Conservation (phyloP, 2,888 invertebrate species). For the Rhyacophila evoluta region DNA sequence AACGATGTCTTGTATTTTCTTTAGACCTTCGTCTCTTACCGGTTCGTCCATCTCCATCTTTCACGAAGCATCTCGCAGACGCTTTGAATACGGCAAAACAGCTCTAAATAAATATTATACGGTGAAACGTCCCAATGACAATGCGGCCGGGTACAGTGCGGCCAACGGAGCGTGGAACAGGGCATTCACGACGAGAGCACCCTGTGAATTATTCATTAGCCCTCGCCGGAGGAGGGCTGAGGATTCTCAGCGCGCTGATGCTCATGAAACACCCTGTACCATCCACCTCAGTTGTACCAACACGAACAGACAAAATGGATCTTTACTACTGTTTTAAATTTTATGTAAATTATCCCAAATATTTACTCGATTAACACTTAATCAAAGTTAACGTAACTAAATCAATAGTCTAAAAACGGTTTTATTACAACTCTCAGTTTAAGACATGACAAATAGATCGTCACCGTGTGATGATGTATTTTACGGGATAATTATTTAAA, state of each 20-base stretch:
- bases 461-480: no score
- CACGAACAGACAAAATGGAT: not conserved
- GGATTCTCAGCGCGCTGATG: not conserved
- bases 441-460: no score
- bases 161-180: conserved; percentile 51
- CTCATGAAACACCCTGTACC: not conserved
- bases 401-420: no score
- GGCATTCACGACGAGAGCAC: conserved; percentile 40
- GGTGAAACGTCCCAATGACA: conserved; percentile 51
- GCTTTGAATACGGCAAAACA: conserved; percentile 43
- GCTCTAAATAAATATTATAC: conserved; percentile 51
- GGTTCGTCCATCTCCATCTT: not conserved
- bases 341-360: no score
- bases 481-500: no score
- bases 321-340: not conserved
- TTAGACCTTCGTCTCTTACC: not conserved
- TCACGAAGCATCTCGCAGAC: not conserved
- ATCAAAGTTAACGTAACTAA: no score
- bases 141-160: conserved; percentile 41
- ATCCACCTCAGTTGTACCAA: conserved; percentile 4
- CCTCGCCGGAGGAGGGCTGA: conserved; percentile 7
- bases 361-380: no score
- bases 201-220: conserved; percentile 53
- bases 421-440: no score
- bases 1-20: no score